Evolutionary conservation across 2,888 invertebrate genomes (phyloP).

Genomic region (Hyalella azteca): DNA sequence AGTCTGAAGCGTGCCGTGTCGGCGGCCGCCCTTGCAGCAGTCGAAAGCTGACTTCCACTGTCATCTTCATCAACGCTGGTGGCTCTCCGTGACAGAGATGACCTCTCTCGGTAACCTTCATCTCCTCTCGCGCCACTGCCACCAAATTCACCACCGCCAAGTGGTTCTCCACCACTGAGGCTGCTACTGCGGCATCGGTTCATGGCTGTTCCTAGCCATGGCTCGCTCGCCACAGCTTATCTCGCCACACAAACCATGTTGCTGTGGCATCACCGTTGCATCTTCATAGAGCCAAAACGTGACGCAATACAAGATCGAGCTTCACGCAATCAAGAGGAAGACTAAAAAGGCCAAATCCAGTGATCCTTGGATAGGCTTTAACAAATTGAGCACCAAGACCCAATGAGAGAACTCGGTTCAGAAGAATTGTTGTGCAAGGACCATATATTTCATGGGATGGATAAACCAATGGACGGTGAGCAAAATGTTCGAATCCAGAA

Average conservation of each 20-base stretch:
- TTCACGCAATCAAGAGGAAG: conserved; percentile 26
- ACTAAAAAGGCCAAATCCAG: too few relatives aligned
- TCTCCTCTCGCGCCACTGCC: background rate
- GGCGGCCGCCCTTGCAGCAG: conserved; percentile 39
- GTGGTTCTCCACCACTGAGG: conserved; percentile 55
- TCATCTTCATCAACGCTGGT: conserved; percentile 51
- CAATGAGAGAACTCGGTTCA: too few relatives aligned
- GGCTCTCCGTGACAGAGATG: conserved; percentile 44
- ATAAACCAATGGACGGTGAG: conserved; percentile 21
- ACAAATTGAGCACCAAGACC: too few relatives aligned
- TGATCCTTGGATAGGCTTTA: too few relatives aligned
- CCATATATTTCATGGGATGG: background rate
- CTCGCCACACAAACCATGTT: conserved; percentile 36
- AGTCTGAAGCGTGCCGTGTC: conserved; percentile 40
- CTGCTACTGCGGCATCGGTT: conserved; percentile 57
- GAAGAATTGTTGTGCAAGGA: too few relatives aligned
- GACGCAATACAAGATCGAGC: background rate
- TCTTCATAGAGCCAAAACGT: background rate
- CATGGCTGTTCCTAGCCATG: conserved; percentile 55
- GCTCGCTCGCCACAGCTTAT: conserved; percentile 48
- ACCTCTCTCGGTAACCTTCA: conserved; percentile 28
- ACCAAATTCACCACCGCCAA: conserved; percentile 30
- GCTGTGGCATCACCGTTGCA: conserved; percentile 16
- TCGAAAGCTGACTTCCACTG: conserved; percentile 42
- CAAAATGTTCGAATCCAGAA: conserved; percentile 2